Conservation (phyloP, 2,888 invertebrate genomes). For the Agrotis ipsilon region DNA sequence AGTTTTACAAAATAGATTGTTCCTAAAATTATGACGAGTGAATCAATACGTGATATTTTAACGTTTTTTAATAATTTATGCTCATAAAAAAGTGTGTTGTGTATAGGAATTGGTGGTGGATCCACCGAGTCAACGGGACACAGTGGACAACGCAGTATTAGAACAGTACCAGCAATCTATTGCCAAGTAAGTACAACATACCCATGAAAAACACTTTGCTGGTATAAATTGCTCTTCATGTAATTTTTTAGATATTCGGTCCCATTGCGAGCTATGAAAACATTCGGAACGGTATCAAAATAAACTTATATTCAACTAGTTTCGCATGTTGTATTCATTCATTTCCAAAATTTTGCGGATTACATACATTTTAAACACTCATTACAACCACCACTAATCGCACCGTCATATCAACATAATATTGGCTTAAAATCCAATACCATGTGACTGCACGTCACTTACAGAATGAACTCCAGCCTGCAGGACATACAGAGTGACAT, state of each 20-base stretch:
- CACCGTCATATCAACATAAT: constrained; percentile 29
- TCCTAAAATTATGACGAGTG: background rate
- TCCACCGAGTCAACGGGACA: constrained; percentile 73
- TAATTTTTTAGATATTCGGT: background rate
- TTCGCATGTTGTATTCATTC: background rate
- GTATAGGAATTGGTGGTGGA: constrained; percentile 82
- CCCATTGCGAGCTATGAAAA: background rate
- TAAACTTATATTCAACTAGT: background rate
- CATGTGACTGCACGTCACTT: constrained; percentile 68
- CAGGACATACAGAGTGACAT: constrained; percentile 98
- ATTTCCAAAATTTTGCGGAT: background rate
- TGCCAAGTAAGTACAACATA: constrained; percentile 93
- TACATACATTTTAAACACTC: background rate
- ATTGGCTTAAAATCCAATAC: constrained; percentile 53
- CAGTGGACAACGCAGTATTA: constrained; percentile 95
- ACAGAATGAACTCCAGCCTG: constrained; percentile 97
- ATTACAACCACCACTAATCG: constrained; percentile 27
- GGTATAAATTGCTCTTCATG: constrained; percentile 24
- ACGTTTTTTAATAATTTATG: background rate
- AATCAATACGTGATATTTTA: background rate
- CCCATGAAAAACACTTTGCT: constrained; percentile 1
- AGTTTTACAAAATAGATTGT: too few relatives aligned
- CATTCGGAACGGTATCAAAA: background rate
- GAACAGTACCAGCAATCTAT: constrained; percentile 96
- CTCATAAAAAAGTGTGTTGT: constrained; percentile 23